A percentile compares a stretch with the other conserved stretches of the same genome.
phyloP scores from a whole-genome alignment of 2,113 vertebrate genomes.

The Hucho hucho region DNA sequence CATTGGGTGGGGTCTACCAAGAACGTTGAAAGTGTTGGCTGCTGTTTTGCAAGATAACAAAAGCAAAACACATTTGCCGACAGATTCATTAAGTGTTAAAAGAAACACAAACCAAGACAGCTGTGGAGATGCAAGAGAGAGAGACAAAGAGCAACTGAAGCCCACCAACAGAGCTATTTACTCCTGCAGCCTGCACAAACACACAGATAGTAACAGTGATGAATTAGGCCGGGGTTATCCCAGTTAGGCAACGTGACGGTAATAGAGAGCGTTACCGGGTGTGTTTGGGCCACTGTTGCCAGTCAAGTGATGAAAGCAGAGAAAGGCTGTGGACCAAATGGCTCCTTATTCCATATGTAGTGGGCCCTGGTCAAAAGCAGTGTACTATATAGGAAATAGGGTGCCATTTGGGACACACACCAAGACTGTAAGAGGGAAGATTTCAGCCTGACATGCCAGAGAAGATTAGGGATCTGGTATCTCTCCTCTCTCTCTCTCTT shows the following conservation, averaged over 20 bases:
- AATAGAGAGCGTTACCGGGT: conserved; percentile 42
- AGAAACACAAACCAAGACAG: conserved; percentile 6
- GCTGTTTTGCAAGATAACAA: conserved; percentile 34
- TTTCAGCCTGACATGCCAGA: conserved; percentile 61
- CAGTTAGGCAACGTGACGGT: conserved; percentile 47
- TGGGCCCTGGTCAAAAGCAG: too few relatives aligned
- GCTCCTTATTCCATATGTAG: too few relatives aligned
- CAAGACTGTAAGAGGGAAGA: conserved; percentile 39
- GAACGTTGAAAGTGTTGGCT: conserved; percentile 42
- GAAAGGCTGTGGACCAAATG: conserved; percentile 7
- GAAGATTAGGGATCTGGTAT: conserved; percentile 68
- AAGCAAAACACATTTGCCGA: conserved; percentile 61
- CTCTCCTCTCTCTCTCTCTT: conserved; percentile 36
- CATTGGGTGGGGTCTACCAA: conserved; percentile 49
- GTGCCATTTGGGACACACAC: too few relatives aligned
- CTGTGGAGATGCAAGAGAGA: conserved; percentile 4
- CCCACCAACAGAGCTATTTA: conserved; percentile 67
- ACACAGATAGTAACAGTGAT: conserved; percentile 65
- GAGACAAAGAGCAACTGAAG: conserved; percentile 42
- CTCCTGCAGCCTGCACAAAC: conserved; percentile 67
- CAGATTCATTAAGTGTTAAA: conserved; percentile 65
- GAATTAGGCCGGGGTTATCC: conserved; percentile 67
- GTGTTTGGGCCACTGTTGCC: conserved; percentile 41
- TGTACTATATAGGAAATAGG: too few relatives aligned
- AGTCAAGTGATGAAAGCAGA: conserved; percentile 64